Base-by-base conservation (phyloP, 2,797 vertebrate species). In the Staurois parvus region DNA sequence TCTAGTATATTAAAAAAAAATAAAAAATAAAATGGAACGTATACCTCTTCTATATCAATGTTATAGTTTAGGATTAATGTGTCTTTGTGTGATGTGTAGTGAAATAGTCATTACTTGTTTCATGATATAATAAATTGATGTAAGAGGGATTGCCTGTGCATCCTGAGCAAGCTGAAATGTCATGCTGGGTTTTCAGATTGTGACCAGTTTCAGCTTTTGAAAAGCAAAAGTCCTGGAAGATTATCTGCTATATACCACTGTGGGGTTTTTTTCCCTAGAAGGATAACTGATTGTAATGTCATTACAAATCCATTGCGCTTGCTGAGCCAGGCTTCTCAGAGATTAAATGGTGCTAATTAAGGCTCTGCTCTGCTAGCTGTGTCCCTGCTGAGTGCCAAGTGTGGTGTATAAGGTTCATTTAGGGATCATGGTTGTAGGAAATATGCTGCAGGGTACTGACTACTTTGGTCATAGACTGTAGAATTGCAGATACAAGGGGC, bases 311-410 rank as follows among this genome's bases (percentile, higher is more conserved):
- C 48, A 81, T 73, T 73, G 40, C 79, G 30, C 52, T 42, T 73
- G 69, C 34, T 72, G 48, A 72, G 79, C 48, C 69, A 24, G 52
- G 48, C 79, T 62, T 48, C 69, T 73, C 26, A 42, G 32, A 73
- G 79, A 81, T 81, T 72, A 64, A 40, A 45, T 40, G 52, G 32
- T 81, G 79, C 79, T 72, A 81, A 81, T 81, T 81, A 81, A 62
- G 79, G 48, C 45, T 72, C 40, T 28, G 56, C 68, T 37, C 24
- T 29, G 34, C 79, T 2, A 48, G 69, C 34, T 73, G 52, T 24
- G 42, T 48, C 19, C 79, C 79, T 81, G 69, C 79, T 73, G 79
- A 62, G 79, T 32, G 68, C 69, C 79, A 81, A 59, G 45, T 28
- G 52, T 72, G 68, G 52, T 72, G 45, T 73, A 48, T 69, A 72